A percentile compares a stretch with the other conserved stretches of the same genome.
Conservation (phyloP, 2,888 invertebrate species). For the Leptarthrus brevirostris region DNA sequence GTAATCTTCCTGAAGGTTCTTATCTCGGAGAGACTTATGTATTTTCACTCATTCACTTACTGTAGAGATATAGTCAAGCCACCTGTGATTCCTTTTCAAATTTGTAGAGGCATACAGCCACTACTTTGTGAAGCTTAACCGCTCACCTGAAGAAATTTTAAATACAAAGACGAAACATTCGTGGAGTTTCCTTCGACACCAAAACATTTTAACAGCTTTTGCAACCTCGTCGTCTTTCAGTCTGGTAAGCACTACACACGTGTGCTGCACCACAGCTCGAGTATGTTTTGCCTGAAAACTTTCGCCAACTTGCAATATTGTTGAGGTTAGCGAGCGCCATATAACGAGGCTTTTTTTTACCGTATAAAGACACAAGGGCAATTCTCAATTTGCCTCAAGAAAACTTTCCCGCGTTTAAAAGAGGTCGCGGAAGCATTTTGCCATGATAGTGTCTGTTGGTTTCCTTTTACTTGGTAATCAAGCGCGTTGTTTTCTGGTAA, state of each 20-base stretch:
- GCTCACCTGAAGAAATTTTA: background rate
- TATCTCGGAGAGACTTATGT: background rate
- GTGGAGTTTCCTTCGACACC: background rate
- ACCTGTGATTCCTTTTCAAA: constrained; percentile 7
- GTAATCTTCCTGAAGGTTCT: constrained; percentile 20
- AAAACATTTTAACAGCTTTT: constrained; percentile 5
- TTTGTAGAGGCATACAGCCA: background rate
- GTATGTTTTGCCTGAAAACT: constrained; percentile 13
- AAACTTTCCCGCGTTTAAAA: background rate
- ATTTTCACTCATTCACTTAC: background rate
- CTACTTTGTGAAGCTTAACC: background rate
- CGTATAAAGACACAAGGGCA: constrained; percentile 1
- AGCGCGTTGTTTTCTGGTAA: constrained; percentile 14
- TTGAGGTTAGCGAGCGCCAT: constrained; percentile 12
- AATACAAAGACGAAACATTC: background rate
- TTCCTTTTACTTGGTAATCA: constrained; percentile 15
- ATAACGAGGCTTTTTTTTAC: constrained; percentile 2
- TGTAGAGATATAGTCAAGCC: background rate
- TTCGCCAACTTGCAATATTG: background rate
- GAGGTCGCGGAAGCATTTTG: constrained; percentile 33
- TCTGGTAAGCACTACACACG: background rate
- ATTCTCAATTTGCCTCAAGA: constrained; percentile 16
- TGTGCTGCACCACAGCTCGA: background rate
- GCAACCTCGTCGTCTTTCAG: background rate
- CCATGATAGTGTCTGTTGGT: constrained; percentile 17